Percentiles rank a stretch among this genome's conserved stretches.
Evolutionary conservation across 2,888 invertebrate genomes (phyloP).

Genomic region (Athalia cordata): DNA sequence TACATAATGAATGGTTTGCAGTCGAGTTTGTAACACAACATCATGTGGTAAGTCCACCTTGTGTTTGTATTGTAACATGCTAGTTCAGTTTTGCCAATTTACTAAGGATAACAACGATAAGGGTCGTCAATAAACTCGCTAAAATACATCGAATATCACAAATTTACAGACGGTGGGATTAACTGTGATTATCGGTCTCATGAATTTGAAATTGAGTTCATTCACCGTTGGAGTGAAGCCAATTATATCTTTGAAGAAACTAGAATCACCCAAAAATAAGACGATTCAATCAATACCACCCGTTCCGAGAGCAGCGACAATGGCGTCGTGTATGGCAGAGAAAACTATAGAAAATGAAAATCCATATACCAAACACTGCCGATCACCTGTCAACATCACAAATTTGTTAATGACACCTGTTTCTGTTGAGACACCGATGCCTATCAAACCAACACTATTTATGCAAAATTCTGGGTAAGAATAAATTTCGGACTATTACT

Average conservation of each 20-base stretch:
- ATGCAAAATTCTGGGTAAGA: slow-evolving; percentile 50
- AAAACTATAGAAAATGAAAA: slow-evolving; percentile 39
- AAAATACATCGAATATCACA: background rate
- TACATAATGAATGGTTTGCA: slow-evolving; percentile 54
- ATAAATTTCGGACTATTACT: background rate
- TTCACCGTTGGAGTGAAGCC: slow-evolving; percentile 47
- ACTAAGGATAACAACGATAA: background rate
- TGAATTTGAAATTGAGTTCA: slow-evolving; percentile 34
- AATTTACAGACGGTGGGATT: slow-evolving; percentile 60
- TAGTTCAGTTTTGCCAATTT: background rate
- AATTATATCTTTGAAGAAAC: slow-evolving; percentile 65
- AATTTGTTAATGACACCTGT: slow-evolving; percentile 51
- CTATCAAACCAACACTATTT: slow-evolving; percentile 52
- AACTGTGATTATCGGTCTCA: slow-evolving; percentile 54
- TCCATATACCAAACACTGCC: slow-evolving; percentile 33
- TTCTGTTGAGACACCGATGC: slow-evolving; percentile 53
- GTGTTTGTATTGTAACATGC: background rate
- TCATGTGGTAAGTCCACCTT: slow-evolving; percentile 60
- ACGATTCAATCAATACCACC: slow-evolving; percentile 39
- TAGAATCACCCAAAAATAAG: slow-evolving; percentile 57
- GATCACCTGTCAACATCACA: slow-evolving; percentile 58
- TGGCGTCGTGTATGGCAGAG: slow-evolving; percentile 40
- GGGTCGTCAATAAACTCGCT: background rate
- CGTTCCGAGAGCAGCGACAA: slow-evolving; percentile 30
- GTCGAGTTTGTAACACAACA: slow-evolving; percentile 59